These are phyloP conservation scores for Lampris megalopsis DNA, from an alignment of 2,113 vertebrate species.

Conservation along the genomic window DNA sequence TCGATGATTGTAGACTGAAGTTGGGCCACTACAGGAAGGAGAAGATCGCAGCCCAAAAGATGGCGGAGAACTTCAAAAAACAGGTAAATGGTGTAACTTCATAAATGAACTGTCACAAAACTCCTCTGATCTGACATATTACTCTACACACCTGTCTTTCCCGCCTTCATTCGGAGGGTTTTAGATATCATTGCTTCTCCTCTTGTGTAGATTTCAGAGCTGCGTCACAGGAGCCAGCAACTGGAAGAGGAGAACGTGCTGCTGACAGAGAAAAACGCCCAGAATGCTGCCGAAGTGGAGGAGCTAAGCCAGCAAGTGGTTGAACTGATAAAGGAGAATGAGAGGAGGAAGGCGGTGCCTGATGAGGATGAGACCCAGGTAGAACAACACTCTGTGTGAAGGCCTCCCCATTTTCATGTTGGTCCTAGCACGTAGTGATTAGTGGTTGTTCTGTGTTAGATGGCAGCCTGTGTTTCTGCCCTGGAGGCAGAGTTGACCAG, in stretches of 20 bases:
- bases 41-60: conserved; percentile 84
- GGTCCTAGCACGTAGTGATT: conserved; percentile 49
- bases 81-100: conserved; percentile 79
- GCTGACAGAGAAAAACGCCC: conserved; percentile 84
- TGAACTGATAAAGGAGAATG: conserved; percentile 75
- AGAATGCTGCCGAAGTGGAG: conserved; percentile 81
- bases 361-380: conserved; percentile 78
- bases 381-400: accelerated
- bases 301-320: conserved; percentile 83
- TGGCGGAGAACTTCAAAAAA: conserved; percentile 86
- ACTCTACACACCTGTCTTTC: background rate
- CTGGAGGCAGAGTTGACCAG: conserved; percentile 86
- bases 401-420: background rate
- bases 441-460: conserved; percentile 66
- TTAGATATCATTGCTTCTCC: background rate
- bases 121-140: background rate
- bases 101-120: background rate
- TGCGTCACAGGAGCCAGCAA: conserved; percentile 85
- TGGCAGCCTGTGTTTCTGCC: conserved; percentile 80
- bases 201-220: conserved; percentile 83
- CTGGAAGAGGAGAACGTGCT: conserved; percentile 86
- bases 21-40: conserved; percentile 86
- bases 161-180: background rate
- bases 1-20: conserved; percentile 81
- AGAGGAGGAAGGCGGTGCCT: conserved; percentile 60